phyloP scores from a whole-genome alignment of 92 coral and sea anemone genomes.

The Bergia sp. region DNA sequence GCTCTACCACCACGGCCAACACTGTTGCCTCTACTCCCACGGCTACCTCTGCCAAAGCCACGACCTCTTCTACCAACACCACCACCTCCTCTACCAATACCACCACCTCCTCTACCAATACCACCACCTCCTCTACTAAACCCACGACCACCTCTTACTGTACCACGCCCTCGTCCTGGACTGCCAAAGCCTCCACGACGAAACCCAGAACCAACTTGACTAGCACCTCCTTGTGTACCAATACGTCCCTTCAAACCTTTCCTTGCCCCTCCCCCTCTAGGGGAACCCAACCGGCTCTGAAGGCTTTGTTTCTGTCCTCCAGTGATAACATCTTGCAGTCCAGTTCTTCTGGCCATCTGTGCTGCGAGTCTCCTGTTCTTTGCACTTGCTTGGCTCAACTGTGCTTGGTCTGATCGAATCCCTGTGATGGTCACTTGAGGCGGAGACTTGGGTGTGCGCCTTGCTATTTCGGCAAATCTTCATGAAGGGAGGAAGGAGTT shows the following conservation, averaged over 20 bases:
- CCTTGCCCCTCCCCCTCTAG: slow-evolving; percentile 58
- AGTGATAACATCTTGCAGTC: slow-evolving; percentile 76
- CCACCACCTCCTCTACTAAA: slow-evolving; percentile 43
- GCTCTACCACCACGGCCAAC: slow-evolving; percentile 61
- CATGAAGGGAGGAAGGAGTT: slow-evolving; percentile 68
- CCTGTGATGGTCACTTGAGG: slow-evolving; percentile 90
- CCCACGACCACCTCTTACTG: slow-evolving; percentile 55
- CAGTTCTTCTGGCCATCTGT: slow-evolving; percentile 96
- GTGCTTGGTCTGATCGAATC: slow-evolving; percentile 78
- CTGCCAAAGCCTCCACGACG: slow-evolving; percentile 35
- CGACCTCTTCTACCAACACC: slow-evolving; percentile 57
- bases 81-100: slow-evolving; percentile 49
- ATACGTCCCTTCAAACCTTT: slow-evolving; percentile 36
- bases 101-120: slow-evolving; percentile 47
- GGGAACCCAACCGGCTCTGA: slow-evolving; percentile 76
- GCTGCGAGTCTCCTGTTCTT: slow-evolving; percentile 98
- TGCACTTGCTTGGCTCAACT: slow-evolving; percentile 77
- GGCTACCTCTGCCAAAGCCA: slow-evolving; percentile 58
- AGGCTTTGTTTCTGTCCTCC: slow-evolving; percentile 44
- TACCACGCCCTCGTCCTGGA: slow-evolving; percentile 49
- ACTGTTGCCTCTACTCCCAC: slow-evolving; percentile 55
- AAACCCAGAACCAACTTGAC: slow-evolving; percentile 35
- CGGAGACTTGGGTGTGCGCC: slow-evolving; percentile 73
- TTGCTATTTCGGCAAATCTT: slow-evolving; percentile 98
- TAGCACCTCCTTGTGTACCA: slow-evolving; percentile 36